Percentiles rank a stretch among this genome's conserved stretches.
phyloP scores from a whole-genome alignment of 2,888 invertebrate species.

The Microctonus aethiopoides region DNA sequence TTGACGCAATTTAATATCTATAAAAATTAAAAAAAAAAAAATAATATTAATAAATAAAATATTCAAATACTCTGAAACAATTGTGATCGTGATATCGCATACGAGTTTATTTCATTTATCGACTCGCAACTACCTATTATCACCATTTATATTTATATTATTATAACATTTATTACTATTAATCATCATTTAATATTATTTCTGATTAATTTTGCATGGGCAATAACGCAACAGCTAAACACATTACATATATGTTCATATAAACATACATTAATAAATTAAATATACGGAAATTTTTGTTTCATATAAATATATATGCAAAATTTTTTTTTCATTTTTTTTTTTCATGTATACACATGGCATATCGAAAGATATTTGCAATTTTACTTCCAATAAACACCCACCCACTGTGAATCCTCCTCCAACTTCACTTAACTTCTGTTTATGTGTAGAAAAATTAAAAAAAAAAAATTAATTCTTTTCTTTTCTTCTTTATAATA shows the following conservation, averaged over 20 bases:
- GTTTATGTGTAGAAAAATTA: too few species aligned
- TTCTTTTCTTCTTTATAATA: too few species aligned
- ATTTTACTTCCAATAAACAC: constrained; percentile 31
- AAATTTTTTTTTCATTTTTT: neutral
- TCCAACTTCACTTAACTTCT: constrained; percentile 26
- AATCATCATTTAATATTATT: neutral
- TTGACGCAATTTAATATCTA: too few species aligned
- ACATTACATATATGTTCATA: neutral
- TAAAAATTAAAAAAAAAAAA: neutral
- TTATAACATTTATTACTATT: neutral
- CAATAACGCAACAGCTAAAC: neutral
- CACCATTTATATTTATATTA: neutral
- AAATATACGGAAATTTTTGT: neutral
- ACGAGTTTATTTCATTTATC: neutral
- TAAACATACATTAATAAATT: neutral
- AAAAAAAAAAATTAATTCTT: too few species aligned
- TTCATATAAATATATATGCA: neutral
- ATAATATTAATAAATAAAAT: neutral
- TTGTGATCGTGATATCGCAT: neutral
- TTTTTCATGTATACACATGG: neutral
- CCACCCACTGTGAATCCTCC: constrained; percentile 14
- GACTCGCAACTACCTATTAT: neutral
- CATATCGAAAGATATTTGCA: neutral
- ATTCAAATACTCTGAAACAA: neutral
- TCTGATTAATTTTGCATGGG: neutral